These are phyloP conservation scores for Bombyx huttoni DNA, from an alignment of 2,888 invertebrate species.

Conservation along the genomic window DNA sequence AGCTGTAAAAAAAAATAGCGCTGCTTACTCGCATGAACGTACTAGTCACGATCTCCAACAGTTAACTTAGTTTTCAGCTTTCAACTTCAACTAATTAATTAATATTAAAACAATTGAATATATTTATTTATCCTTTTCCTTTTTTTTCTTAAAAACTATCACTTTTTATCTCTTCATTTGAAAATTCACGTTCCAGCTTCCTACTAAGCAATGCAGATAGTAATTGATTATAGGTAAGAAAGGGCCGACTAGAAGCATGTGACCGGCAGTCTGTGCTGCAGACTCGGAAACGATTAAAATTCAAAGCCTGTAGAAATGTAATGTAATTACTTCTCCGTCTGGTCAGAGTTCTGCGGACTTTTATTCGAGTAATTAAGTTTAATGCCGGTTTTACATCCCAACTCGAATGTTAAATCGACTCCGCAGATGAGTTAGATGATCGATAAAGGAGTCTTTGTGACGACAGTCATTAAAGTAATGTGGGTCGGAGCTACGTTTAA, in stretches of 20 bases:
- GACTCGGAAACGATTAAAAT: slow-evolving; percentile 51
- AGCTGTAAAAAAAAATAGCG: too few species aligned
- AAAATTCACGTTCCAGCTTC: too few species aligned
- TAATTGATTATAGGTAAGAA: slow-evolving; percentile 13
- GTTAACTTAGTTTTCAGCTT: too few species aligned
- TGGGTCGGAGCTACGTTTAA: slow-evolving; percentile 2
- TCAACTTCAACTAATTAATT: too few species aligned
- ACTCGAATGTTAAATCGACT: slow-evolving; percentile 31
- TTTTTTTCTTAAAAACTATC: too few species aligned
- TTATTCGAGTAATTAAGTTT: slow-evolving; percentile 62
- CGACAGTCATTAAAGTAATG: slow-evolving; percentile 3
- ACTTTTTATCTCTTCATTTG: too few species aligned
- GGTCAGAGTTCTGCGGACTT: slow-evolving; percentile 54
- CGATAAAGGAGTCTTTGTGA: slow-evolving; percentile 4
- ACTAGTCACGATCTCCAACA: too few species aligned
- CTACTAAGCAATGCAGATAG: too few species aligned
- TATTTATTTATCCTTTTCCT: too few species aligned
- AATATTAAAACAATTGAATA: too few species aligned
- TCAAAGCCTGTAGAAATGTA: slow-evolving; percentile 65
- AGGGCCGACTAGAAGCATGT: slow-evolving; percentile 14
- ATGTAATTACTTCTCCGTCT: slow-evolving; percentile 60
- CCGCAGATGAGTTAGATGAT: slow-evolving; percentile 14
- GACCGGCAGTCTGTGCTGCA: slow-evolving; percentile 15
- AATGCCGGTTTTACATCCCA: slow-evolving; percentile 52
- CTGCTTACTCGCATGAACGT: too few species aligned